phyloP scores from a whole-genome alignment of 2,797 vertebrate genomes.

The Momotus momota region DNA sequence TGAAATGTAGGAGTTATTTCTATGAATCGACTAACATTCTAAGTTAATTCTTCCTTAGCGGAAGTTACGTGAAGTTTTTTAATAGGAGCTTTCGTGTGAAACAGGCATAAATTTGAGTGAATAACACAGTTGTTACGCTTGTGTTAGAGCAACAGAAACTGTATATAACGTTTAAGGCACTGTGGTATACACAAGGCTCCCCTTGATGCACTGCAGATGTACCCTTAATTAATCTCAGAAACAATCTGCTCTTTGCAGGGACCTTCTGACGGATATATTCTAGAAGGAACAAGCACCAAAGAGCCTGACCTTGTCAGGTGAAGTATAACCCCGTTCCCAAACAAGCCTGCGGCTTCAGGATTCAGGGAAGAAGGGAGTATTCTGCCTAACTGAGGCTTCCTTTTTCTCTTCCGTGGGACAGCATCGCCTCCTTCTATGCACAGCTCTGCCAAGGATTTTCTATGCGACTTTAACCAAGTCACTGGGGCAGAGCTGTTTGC shows the following conservation, averaged over 20 bases:
- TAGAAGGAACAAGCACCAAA: not conserved
- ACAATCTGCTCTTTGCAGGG: not conserved
- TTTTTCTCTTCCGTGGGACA: not conserved
- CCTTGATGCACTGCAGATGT: slow-evolving; percentile 39
- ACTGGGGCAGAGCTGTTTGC: slow-evolving; percentile 14
- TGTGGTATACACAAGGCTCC: not conserved
- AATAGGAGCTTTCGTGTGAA: not conserved
- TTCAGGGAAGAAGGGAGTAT: not conserved
- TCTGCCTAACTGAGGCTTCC: not conserved
- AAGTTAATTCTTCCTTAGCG: not conserved
- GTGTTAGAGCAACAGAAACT: not conserved
- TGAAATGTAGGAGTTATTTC: not conserved
- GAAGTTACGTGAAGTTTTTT: not conserved
- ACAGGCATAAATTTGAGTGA: not conserved
- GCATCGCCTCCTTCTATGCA: not conserved
- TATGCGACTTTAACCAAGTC: not conserved
- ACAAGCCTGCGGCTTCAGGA: not conserved
- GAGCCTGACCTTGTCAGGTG: not conserved
- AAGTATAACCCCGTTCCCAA: not conserved
- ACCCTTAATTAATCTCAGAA: slow-evolving; percentile 17
- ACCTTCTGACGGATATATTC: not conserved
- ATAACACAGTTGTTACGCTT: not conserved
- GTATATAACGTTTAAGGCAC: not conserved
- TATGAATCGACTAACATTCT: not conserved
- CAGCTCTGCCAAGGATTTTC: not conserved